Evolutionary conservation across 2,113 vertebrate species (phyloP), one percentile per base, ranked within the genome.

Genomic region (Coregonus clupeaformis): DNA sequence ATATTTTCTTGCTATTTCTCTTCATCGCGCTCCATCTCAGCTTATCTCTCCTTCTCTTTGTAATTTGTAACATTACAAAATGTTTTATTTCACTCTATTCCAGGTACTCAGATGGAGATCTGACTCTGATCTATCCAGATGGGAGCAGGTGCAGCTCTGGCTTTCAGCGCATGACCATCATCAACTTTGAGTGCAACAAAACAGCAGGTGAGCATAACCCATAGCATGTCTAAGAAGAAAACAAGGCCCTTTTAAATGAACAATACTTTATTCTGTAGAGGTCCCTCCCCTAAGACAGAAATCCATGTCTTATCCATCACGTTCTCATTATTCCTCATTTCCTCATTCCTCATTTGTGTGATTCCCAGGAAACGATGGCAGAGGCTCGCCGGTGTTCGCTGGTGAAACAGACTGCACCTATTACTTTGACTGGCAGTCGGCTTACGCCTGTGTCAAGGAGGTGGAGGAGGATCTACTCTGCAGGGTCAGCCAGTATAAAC

Each of bases 71-170:
- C 27, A 18, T 55, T 16, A 12, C n/a, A 13, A 22, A 6, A 6
- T 2, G 6, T 18, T 9, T 22, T 13, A 13, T 36, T 47, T 32
- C 20, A 4, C 13, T 14, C 52, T 67, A 36, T 25, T 42, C 3
- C 71, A 99, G 98, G 5, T 99, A 98, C 62, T 98, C 98, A 0
- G 98, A 99, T 55, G 97, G 97, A 4, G 97, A 98, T 83, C 95
- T 99, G 82, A 96, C 95, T 68, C 86, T 99, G 69, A 95, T 95
- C 64, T 98, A 97, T 78, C 94, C 91, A 0, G 94, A 93, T 1
- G 98, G 98, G 0, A 90, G 79, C 0, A 82, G 57, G 0, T 99
- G 98, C 84, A 97, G 96, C 75, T 94, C 94, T 0, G 97, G 96
- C 76, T 98, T 99, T 82, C 94, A 96, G 90, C 93, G 98, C 69